These are phyloP conservation scores for Chrysolophus pictus DNA, from an alignment of 2,797 vertebrate species.

Conservation along the genomic window DNA sequence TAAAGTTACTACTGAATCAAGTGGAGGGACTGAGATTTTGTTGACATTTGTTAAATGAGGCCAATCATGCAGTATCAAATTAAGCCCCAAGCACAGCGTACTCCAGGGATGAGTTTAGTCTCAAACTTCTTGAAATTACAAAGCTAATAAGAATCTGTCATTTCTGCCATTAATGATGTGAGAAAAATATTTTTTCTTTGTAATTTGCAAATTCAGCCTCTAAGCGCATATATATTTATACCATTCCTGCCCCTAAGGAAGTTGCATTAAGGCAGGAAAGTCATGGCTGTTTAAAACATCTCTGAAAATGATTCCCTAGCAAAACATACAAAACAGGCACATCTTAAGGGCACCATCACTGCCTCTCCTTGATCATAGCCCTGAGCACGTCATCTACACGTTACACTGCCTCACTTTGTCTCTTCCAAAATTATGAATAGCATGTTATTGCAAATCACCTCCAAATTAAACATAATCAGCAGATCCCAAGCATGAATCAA, in stretches of 20 bases:
- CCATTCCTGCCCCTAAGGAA: neutral
- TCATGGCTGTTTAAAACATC: neutral
- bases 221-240: neutral
- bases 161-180: neutral
- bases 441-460: neutral
- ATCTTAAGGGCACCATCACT: neutral
- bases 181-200: neutral
- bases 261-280: neutral
- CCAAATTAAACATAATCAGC: neutral
- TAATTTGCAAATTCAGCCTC: neutral
- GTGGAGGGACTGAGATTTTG: neutral
- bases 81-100: neutral
- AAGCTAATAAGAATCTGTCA: neutral
- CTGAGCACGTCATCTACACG: rapidly evolving
- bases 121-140: slow-evolving; percentile 34
- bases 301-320: neutral
- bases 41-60: slow-evolving; percentile 27
- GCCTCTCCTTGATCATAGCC: neutral
- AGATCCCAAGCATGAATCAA: neutral
- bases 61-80: slow-evolving; percentile 23
- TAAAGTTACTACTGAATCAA: slow-evolving; percentile 1
- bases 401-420: neutral
- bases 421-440: neutral
- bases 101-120: neutral
- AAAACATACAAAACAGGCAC: neutral